Base-by-base conservation (phyloP, 2,797 vertebrate species). In the Dendrocincla fuliginosa region DNA sequence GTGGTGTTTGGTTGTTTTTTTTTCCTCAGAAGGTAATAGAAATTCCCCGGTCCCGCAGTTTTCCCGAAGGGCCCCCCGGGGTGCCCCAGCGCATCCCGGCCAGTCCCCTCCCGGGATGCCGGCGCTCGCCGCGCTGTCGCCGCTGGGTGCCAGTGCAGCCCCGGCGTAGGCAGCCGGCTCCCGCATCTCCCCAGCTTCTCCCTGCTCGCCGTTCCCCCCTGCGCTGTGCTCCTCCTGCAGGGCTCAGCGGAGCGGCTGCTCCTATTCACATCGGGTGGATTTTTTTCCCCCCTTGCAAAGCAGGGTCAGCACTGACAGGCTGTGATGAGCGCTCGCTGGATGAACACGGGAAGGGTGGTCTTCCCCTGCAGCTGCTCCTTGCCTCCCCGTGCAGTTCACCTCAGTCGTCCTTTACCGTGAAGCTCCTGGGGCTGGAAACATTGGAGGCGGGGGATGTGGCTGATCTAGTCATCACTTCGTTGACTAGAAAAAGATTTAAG, bases 81-180 rank as follows among this genome's bases (percentile, higher is more conserved):
- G 18, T 37, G 5, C 2, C 4, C 33, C 27, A 22, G 46, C 46
- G 6, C 33, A 37, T 30, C 33, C 46, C 19, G 3, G 27, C 11
- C 7, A 33, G 33, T 37, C 46, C 27, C 27, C 15, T 19, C 6
- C 47, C 16, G 9, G 30, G 30, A 39, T 17, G 6, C 1, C 18
- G 52, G 6, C 17, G 37, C 77, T 6, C 18, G 44, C 20, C 18
- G 32, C 23, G 37, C 69, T 13, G 69, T 49, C 42, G 83, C 90
- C 97, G 96, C 97, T 95, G 97, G 97, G 97, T 98, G 98, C 82
- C 97, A 97, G 93, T 97, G 84, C 92, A 89, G 50, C 35, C 56
- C 16, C 57, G 44, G 70, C 65, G 5, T 3, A 46, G 18, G 37
- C 55, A 39, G 52, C 68, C 68, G 13, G 32, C 57, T 11, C 28